Percentiles rank a stretch among this genome's conserved stretches.
Evolutionary conservation across 2,888 invertebrate species (phyloP).

Genomic region (Dicranocentrus wangi): DNA sequence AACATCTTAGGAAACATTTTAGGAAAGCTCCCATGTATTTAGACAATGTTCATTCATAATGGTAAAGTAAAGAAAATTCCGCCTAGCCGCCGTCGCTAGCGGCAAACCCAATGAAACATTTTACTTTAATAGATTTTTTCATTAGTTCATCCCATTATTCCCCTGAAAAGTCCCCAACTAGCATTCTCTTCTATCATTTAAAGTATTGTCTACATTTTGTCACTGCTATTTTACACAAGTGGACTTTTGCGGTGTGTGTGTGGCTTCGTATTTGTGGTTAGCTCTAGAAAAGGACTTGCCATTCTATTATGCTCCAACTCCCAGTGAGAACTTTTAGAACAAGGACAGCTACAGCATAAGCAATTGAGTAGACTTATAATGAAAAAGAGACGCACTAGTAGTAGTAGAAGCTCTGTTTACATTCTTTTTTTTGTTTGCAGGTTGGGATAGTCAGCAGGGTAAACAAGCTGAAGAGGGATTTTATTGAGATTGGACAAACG

Average conservation of each 20-base stretch:
- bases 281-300: neutral
- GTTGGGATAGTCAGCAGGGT: conserved; percentile 35
- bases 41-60: no score
- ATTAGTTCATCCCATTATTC: conserved; percentile 36
- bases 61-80: no score
- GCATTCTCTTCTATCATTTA: neutral
- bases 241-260: conserved; percentile 20
- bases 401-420: no score
- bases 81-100: no score
- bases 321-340: neutral
- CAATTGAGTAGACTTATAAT: neutral
- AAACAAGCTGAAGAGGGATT: conserved; percentile 62
- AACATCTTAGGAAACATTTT: no score
- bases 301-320: no score
- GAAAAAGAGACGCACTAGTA: no score
- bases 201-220: neutral
- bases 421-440: neutral
- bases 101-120: no score
- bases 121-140: conserved; percentile 27
- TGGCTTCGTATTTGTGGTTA: conserved; percentile 15
- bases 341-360: neutral
- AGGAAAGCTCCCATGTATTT: no score
- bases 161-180: neutral
- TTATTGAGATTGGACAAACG: conserved; percentile 58
- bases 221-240: conserved; percentile 14